phyloP scores from a whole-genome alignment of 2,797 vertebrate genomes.

The Cyprinella venusta region DNA sequence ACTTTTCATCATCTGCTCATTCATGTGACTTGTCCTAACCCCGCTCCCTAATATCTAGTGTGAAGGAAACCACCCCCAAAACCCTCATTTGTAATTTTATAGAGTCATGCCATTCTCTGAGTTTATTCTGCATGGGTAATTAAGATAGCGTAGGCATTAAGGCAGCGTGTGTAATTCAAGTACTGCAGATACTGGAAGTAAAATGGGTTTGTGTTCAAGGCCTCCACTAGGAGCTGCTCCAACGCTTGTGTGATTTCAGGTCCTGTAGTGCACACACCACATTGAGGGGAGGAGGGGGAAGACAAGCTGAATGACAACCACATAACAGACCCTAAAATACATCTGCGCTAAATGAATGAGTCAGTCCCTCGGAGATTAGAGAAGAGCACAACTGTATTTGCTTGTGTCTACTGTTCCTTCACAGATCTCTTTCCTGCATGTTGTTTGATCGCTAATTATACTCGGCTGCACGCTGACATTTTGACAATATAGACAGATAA shows the following conservation, averaged over 20 bases:
- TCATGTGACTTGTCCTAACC: conserved; percentile 8
- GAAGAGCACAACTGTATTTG: conserved; percentile 38
- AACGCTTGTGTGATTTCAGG: conserved; percentile 53
- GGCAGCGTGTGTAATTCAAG: conserved; percentile 7
- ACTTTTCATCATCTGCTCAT: conserved; percentile 32
- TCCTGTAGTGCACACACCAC: conserved; percentile 2
- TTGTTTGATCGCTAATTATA: conserved; percentile 40
- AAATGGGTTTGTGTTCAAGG: conserved; percentile 50
- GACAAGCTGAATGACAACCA: conserved; percentile 41
- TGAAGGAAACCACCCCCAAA: neutral
- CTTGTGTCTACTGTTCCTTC: neutral
- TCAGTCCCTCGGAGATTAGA: conserved; percentile 40
- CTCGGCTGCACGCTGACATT: neutral
- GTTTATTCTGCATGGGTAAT: conserved; percentile 25
- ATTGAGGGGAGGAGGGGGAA: neutral
- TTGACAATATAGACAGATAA: conserved; percentile 8
- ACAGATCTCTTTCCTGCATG: conserved; percentile 14
- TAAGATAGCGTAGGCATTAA: conserved; percentile 30
- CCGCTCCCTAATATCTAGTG: conserved; percentile 3
- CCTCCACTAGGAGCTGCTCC: conserved; percentile 64
- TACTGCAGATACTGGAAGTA: conserved; percentile 16
- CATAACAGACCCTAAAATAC: conserved; percentile 39
- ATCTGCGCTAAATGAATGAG: conserved; percentile 21
- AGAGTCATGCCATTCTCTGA: neutral
- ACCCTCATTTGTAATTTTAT: neutral